Conservation (phyloP, 2,888 invertebrate genomes). For the Dynastes maya region DNA sequence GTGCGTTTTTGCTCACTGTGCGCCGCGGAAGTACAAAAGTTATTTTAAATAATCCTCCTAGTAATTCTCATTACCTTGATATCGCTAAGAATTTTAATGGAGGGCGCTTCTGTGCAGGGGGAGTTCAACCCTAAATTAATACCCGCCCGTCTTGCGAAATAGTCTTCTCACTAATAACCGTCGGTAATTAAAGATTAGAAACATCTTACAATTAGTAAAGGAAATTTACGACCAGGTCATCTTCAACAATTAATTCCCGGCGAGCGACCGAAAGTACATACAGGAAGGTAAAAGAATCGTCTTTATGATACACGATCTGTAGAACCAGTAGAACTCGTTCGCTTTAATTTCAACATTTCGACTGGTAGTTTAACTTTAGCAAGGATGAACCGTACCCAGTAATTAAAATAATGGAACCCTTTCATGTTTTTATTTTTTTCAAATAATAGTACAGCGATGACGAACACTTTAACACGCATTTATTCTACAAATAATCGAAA, state of each 20-base stretch:
- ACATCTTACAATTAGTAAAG: not conserved
- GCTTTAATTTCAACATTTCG: not conserved
- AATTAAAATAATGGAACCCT: no score
- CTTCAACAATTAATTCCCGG: not conserved
- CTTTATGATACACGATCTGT: not conserved
- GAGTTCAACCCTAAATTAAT: not conserved
- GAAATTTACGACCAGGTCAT: not conserved
- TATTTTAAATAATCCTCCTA: not conserved
- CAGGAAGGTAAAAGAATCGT: not conserved
- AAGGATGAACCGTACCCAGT: no score
- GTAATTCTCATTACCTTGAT: not conserved
- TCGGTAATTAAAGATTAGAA: not conserved
- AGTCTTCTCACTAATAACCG: conserved; percentile 5
- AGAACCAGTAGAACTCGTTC: not conserved
- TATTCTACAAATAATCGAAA: no score
- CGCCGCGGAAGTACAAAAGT: not conserved
- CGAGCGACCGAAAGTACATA: not conserved
- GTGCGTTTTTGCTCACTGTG: no score
- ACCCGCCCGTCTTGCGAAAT: not conserved
- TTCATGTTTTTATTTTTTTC: no score
- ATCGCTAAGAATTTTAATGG: not conserved
- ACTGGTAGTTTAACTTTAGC: no score
- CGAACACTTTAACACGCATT: no score
- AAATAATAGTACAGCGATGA: no score
- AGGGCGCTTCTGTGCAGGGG: not conserved